phyloP scores from a whole-genome alignment of 2,888 invertebrate species.

The Oeneis ivallda region DNA sequence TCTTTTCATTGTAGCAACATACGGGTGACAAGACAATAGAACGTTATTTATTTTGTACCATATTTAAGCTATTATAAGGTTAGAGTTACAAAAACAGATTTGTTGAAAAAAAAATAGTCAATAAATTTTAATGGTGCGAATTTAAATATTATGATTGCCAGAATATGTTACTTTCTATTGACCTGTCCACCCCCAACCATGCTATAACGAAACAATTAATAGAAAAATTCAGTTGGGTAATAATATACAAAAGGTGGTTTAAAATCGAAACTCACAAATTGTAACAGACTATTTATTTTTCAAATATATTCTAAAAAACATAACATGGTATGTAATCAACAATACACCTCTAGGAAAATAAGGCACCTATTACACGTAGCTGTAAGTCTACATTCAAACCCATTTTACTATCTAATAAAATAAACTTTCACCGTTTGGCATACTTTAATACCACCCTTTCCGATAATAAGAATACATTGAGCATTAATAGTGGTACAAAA shows the following conservation, averaged over 20 bases:
- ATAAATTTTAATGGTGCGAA: too few species aligned
- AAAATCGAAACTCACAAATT: slow-evolving; percentile 46
- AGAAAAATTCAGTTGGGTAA: too few species aligned
- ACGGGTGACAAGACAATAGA: too few species aligned
- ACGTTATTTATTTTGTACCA: too few species aligned
- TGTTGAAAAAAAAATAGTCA: too few species aligned
- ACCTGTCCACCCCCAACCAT: too few species aligned
- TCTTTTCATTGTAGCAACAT: too few species aligned
- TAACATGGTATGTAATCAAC: slow-evolving; percentile 78
- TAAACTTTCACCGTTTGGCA: slow-evolving; percentile 63
- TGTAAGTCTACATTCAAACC: slow-evolving; percentile 42
- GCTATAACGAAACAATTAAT: too few species aligned
- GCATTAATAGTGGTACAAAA: slow-evolving; percentile 52
- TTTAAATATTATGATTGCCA: too few species aligned
- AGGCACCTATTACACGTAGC: slow-evolving; percentile 64
- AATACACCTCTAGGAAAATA: slow-evolving; percentile 73
- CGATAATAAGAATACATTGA: slow-evolving; percentile 64
- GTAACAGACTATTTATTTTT: slow-evolving; percentile 72
- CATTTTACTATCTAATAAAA: slow-evolving; percentile 50
- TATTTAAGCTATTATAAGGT: too few species aligned
- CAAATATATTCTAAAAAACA: slow-evolving; percentile 73
- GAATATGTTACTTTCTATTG: too few species aligned
- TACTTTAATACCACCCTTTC: slow-evolving; percentile 54
- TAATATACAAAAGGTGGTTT: slow-evolving; percentile 23
- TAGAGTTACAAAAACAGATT: too few species aligned